These are phyloP conservation scores for Phataginus tricuspis DNA, from an alignment of 2,797 vertebrate species.

Conservation along the genomic window DNA sequence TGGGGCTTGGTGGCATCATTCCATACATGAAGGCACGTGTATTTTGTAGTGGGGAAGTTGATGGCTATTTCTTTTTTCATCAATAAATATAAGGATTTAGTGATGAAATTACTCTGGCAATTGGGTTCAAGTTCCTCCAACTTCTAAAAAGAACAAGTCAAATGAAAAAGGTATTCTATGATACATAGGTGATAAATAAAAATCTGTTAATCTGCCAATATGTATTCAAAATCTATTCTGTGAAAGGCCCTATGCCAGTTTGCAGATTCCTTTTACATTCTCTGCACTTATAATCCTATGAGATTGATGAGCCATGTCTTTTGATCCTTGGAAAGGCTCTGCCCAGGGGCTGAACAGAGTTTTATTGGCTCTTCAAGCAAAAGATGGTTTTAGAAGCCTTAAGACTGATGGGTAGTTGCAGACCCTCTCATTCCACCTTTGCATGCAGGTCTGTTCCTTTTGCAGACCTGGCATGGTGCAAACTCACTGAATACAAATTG, in stretches of 20 bases:
- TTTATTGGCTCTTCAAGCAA: background rate
- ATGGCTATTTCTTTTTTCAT: background rate
- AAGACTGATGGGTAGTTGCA: background rate
- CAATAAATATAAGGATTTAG: background rate
- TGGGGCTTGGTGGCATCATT: background rate
- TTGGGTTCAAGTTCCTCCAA: background rate
- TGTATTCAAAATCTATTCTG: background rate
- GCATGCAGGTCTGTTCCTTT: background rate
- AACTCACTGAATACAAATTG: background rate
- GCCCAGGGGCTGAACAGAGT: background rate
- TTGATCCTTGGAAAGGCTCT: background rate
- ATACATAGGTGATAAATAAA: background rate
- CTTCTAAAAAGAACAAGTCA: background rate
- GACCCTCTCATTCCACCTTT: background rate
- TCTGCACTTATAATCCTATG: background rate
- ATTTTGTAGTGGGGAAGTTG: background rate
- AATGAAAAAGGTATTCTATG: background rate
- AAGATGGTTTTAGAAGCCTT: background rate
- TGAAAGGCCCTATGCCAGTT: background rate
- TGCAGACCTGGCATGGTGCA: background rate
- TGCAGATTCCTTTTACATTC: background rate
- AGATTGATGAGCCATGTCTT: background rate
- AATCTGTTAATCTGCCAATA: background rate
- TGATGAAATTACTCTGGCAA: background rate
- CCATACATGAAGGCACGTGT: background rate